Conservation (phyloP, 2,797 vertebrate genomes). For the Poeciliopsis turneri region DNA sequence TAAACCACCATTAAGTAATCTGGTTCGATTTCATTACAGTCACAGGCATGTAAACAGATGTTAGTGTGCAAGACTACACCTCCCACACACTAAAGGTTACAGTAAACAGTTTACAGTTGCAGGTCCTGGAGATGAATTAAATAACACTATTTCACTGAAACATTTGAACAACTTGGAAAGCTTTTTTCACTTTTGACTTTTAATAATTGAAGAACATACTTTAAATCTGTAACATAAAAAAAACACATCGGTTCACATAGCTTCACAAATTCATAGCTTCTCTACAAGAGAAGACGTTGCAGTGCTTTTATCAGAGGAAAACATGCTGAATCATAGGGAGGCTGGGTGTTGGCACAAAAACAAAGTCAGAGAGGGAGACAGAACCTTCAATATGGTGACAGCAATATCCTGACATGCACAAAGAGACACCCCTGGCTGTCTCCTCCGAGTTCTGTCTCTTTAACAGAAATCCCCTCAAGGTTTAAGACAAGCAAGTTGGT, state of each 20-base stretch:
- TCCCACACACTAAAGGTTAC: conserved; percentile 14
- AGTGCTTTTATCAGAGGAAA: conserved; percentile 14
- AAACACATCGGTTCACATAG: background rate
- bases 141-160: background rate
- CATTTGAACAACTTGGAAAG: background rate
- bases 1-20: background rate
- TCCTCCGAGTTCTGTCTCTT: conserved; percentile 56
- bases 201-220: background rate
- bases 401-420: conserved; percentile 44
- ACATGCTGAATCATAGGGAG: conserved; percentile 13
- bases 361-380: conserved; percentile 27
- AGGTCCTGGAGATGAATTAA: background rate
- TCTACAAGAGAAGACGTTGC: background rate
- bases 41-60: background rate
- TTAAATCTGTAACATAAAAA: background rate
- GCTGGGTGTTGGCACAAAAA: conserved; percentile 27
- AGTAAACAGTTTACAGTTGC: conserved; percentile 29
- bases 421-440: conserved; percentile 33
- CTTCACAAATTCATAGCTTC: background rate
- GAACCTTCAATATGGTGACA: conserved; percentile 54
- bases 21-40: background rate
- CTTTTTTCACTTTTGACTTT: background rate
- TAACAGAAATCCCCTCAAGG: conserved; percentile 58
- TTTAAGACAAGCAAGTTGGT: conserved; percentile 48
- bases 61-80: background rate